Percentiles rank a stretch among this genome's conserved stretches.
phyloP scores from a whole-genome alignment of 2,888 invertebrate genomes.

The Pecten maximus region DNA sequence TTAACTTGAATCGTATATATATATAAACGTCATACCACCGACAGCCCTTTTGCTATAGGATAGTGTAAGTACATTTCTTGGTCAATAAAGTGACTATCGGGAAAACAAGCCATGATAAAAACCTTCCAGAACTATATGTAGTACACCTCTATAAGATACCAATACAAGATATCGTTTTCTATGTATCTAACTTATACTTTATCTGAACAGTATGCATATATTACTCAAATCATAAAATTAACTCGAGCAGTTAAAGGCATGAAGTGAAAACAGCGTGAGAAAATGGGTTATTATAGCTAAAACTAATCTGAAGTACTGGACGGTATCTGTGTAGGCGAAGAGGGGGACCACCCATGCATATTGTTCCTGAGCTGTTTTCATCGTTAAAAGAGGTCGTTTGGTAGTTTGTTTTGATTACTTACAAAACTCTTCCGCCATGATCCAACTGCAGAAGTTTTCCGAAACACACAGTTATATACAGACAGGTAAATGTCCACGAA shows the following conservation, averaged over 20 bases:
- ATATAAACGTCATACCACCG: no score
- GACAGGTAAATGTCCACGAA: not conserved
- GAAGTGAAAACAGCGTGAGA: not conserved
- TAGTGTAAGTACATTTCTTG: no score
- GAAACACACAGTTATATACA: not conserved
- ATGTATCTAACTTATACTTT: no score
- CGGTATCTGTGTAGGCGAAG: not conserved
- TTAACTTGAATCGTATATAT: no score
- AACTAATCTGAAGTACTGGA: not conserved
- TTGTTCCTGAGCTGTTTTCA: not conserved
- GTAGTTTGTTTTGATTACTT: conserved; percentile 15
- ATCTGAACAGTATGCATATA: not conserved
- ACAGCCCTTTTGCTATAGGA: no score
- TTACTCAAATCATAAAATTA: not conserved
- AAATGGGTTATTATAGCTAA: not conserved
- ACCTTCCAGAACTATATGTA: no score
- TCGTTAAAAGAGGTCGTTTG: not conserved
- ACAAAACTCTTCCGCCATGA: conserved; percentile 32
- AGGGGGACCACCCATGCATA: not conserved
- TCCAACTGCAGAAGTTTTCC: not conserved
- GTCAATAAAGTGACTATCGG: no score
- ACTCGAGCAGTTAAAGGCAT: not conserved
- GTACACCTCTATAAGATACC: no score
- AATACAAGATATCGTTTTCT: no score
- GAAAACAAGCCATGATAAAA: no score